These are phyloP conservation scores for Narcine bancroftii DNA, from an alignment of 2,113 vertebrate genomes.

Conservation along the genomic window DNA sequence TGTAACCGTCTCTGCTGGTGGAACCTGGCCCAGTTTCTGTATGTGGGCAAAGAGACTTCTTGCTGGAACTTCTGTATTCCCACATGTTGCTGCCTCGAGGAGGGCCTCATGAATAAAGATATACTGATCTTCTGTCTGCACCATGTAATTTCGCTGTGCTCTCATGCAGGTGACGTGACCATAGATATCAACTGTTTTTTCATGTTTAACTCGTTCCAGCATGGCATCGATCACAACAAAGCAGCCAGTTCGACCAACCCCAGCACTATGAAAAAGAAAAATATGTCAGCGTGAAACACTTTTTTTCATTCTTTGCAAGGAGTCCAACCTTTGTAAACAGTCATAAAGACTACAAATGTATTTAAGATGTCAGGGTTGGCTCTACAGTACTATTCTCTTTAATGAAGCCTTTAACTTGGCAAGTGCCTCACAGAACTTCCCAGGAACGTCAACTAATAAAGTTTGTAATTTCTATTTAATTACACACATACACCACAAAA, in stretches of 20 bases:
- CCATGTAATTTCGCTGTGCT: slow-evolving; percentile 96
- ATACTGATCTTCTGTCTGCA: slow-evolving; percentile 96
- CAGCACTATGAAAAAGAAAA: slow-evolving; percentile 60
- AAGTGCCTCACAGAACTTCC: no score
- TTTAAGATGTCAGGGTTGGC: not conserved
- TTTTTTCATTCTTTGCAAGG: not conserved
- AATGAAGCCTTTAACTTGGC: not conserved
- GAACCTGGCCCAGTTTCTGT: slow-evolving; percentile 80
- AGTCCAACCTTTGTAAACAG: not conserved
- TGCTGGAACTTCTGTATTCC: slow-evolving; percentile 81
- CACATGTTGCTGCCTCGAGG: slow-evolving; percentile 78
- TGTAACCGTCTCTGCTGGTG: slow-evolving; percentile 73
- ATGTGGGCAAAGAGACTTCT: slow-evolving; percentile 85
- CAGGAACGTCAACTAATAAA: no score
- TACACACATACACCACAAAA: no score
- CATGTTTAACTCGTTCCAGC: slow-evolving; percentile 89
- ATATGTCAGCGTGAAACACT: not conserved
- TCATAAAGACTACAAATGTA: not conserved
- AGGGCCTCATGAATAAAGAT: slow-evolving; percentile 90
- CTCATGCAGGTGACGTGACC: slow-evolving; percentile 93
- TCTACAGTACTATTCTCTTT: not conserved
- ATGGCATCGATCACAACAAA: slow-evolving; percentile 91
- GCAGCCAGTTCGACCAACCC: slow-evolving; percentile 87
- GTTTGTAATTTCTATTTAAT: no score
- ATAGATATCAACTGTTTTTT: slow-evolving; percentile 86